These are phyloP conservation scores for Pterocles burchelli DNA, from an alignment of 2,113 vertebrate species.

Conservation along the genomic window DNA sequence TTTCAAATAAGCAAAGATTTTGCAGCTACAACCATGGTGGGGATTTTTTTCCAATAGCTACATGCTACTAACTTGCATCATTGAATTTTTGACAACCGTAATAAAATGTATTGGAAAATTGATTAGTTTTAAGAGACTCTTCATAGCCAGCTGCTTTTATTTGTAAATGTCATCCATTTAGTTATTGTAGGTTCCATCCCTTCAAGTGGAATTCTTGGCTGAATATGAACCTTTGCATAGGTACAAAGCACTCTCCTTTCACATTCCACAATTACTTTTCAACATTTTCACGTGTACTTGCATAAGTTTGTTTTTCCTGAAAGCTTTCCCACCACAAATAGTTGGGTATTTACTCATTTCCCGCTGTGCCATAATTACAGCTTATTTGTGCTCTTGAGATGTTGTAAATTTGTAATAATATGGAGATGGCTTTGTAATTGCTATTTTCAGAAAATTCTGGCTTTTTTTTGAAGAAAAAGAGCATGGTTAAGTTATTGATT, in stretches of 20 bases:
- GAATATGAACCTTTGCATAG: conserved; percentile 39
- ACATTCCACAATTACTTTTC: conserved; percentile 30
- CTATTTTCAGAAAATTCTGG: conserved; percentile 60
- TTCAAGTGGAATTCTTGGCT: conserved; percentile 48
- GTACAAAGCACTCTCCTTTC: conserved; percentile 44
- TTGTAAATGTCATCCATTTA: conserved; percentile 73
- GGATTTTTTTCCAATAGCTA: conserved; percentile 5
- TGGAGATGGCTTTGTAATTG: conserved; percentile 35
- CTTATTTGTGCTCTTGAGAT: conserved; percentile 40
- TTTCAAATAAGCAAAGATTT: conserved; percentile 47
- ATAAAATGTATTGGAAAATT: conserved; percentile 74
- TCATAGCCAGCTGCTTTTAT: conserved; percentile 71
- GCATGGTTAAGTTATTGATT: conserved; percentile 23
- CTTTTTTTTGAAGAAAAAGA: conserved; percentile 37
- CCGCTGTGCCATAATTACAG: conserved; percentile 21
- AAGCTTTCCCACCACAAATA: conserved; percentile 23
- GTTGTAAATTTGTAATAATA: conserved; percentile 35
- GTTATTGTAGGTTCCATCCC: conserved; percentile 8
- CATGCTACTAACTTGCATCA: conserved; percentile 66
- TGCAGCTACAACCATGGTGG: not conserved
- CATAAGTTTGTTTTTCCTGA: conserved; percentile 11
- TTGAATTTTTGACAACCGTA: conserved; percentile 64
- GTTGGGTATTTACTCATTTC: conserved; percentile 48
- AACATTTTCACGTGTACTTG: conserved; percentile 17
- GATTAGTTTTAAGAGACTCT: conserved; percentile 71